These are phyloP conservation scores for Papilio helenus DNA, from an alignment of 1,140 invertebrate genomes.

Conservation along the genomic window DNA sequence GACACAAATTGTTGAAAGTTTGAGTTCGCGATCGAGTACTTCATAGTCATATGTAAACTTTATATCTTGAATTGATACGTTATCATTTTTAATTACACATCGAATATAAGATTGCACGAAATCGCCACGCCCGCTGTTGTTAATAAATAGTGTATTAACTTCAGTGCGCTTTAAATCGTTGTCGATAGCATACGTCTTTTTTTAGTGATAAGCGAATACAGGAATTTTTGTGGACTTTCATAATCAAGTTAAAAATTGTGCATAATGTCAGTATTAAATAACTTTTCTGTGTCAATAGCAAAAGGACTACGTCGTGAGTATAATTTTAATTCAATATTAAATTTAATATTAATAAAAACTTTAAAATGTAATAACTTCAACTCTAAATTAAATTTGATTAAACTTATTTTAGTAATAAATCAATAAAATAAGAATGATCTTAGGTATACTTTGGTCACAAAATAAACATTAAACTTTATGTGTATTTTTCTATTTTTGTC, in stretches of 20 bases:
- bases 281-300: conserved; percentile 68
- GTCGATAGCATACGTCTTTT: conserved; percentile 1
- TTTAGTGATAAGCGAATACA: conserved; percentile 36
- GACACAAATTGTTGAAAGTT: neutral
- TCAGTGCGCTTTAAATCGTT: conserved; percentile 21
- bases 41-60: conserved; percentile 2
- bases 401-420: too few relatives aligned
- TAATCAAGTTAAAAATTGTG: conserved; percentile 52
- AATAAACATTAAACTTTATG: neutral
- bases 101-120: conserved; percentile 34
- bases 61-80: conserved; percentile 19
- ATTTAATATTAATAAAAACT: neutral
- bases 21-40: conserved; percentile 14
- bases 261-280: conserved; percentile 71
- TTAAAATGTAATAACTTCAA: too few relatives aligned
- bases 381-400: too few relatives aligned
- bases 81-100: conserved; percentile 42
- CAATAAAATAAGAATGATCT: neutral
- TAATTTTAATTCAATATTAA: conserved; percentile 12
- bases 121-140: conserved; percentile 43
- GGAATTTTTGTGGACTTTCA: conserved; percentile 33
- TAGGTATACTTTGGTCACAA: neutral
- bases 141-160: conserved; percentile 35
- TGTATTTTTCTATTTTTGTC: neutral
- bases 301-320: conserved; percentile 70